These are phyloP conservation scores for Gymnogyps californianus DNA, from an alignment of 2,113 vertebrate genomes.

Conservation along the genomic window DNA sequence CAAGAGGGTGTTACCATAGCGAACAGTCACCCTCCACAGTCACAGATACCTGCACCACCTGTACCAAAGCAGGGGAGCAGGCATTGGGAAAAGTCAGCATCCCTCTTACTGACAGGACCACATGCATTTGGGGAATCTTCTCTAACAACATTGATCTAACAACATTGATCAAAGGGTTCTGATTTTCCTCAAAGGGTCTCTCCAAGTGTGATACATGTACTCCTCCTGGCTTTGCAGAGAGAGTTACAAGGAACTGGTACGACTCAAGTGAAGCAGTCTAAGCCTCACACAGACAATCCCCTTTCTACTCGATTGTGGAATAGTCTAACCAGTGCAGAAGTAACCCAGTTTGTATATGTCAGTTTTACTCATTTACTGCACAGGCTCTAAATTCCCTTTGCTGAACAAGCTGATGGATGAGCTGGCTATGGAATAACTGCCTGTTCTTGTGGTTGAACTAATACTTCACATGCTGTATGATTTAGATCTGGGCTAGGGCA, in stretches of 20 bases:
- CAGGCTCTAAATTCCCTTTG: neutral
- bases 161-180: neutral
- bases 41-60: neutral
- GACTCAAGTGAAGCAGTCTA: neutral
- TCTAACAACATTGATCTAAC: neutral
- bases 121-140: neutral
- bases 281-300: neutral
- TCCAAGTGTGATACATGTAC: neutral
- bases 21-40: neutral
- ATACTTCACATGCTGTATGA: neutral
- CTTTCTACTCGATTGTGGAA: neutral
- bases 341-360: neutral
- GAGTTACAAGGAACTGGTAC: neutral
- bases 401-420: neutral
- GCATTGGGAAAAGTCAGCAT: neutral
- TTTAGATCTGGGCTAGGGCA: neutral
- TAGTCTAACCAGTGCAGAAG: neutral
- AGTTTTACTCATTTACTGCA: neutral
- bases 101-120: neutral
- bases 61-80: neutral
- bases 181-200: neutral
- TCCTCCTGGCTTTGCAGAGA: neutral
- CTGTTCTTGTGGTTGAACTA: neutral
- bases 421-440: neutral
- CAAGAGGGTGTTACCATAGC: neutral